Base-by-base conservation (phyloP, 1,140 invertebrate genomes). In the Pseudomyrmex gracilis region DNA sequence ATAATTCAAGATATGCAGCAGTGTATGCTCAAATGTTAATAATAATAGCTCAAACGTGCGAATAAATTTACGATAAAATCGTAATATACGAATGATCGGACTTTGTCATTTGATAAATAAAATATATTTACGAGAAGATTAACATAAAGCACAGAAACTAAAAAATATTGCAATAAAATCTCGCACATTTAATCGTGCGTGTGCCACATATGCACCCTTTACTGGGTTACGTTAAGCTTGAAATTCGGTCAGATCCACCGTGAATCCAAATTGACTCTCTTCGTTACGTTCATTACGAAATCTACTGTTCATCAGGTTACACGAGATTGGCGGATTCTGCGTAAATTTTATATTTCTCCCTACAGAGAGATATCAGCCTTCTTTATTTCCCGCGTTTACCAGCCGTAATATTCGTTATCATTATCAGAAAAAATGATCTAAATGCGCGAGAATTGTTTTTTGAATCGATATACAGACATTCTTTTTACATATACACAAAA, bases 211-310 rank as follows among this genome's bases (percentile, higher is more conserved):
- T 57, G 43, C 12, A 43, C 76, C 76, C n/a, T n/a, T 71, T 71
- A 49, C 43, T 17, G 13, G 64, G 43, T 80, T 80, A 70, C 66
- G 71, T 80, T 60, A 80, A 71, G 66, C 76, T 71, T 10, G 53
- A 80, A 80, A 80, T 80, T 80, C 66, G 43, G 66, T 58, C 66
- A 49, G 20, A 71, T 70, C 22, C 66, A 71, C 43, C 34, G 43
- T 43, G 66, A 80, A 80, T 71, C 76, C 22, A 71, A 80, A 80
- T 80, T 71, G 71, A 71, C 76, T 43, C 66, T 80, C 76, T 80
- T 80, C 76, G 66, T 80, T 80, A 80, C 53, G 58, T 80, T 80
- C 76, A 80, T 80, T 80, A 80, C 66, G 43, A 71, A 71, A 55
- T 71, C 76, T 58, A 51, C 43, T 80, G 76, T 80, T 80, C 43